Conservation (phyloP, 2,888 invertebrate genomes). For the Phyllotreta striolata region DNA sequence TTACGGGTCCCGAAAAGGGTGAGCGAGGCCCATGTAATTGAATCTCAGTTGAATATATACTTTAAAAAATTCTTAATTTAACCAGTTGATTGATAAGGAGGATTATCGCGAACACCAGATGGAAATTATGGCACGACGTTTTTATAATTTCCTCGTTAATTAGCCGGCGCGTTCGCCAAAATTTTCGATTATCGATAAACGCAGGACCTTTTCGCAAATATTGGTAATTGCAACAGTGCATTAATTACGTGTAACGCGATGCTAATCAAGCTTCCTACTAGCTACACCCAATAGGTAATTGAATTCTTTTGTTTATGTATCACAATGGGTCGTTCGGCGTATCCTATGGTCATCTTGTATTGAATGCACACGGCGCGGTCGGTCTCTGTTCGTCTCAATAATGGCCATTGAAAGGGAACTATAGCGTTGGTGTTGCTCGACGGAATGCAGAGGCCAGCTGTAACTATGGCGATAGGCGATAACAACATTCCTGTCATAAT, state of each 20-base stretch:
- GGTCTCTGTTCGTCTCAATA: conserved; percentile 47
- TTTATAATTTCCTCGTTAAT: no score
- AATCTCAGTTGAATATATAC: conserved; percentile 25
- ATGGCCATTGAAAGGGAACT: conserved; percentile 50
- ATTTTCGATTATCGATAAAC: no score
- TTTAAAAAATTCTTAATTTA: conserved; percentile 28
- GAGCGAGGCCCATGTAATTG: conserved; percentile 21
- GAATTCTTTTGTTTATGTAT: conserved; percentile 34
- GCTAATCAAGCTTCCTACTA: conserved; percentile 22
- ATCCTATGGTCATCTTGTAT: conserved; percentile 44
- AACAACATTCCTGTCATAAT: conserved; percentile 58
- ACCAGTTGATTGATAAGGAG: conserved; percentile 19
- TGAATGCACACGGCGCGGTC: conserved; percentile 35
- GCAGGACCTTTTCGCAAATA: background rate
- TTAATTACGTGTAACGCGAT: conserved; percentile 26
- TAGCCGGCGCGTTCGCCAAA: no score
- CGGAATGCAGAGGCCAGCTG: conserved; percentile 53
- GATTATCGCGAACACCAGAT: background rate
- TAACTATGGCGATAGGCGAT: conserved; percentile 57
- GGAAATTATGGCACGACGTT: no score
- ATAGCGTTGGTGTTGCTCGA: conserved; percentile 39
- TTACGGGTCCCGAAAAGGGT: conserved; percentile 20
- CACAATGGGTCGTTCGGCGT: conserved; percentile 37
- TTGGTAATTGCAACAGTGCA: conserved; percentile 19
- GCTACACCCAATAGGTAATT: conserved; percentile 19